Conservation (phyloP, 2,113 vertebrate genomes). For the Xenopus tropicalis region UCB_Xtro_10.0 CM004443.2:124529001-124529500, state of each 20-base stretch:
- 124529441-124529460: slow-evolving; percentile 78
- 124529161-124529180: slow-evolving; percentile 69
- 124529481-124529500: slow-evolving; percentile 78
- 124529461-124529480: slow-evolving; percentile 79
- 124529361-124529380: slow-evolving; percentile 68
- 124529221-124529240: slow-evolving; percentile 60
- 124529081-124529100: no score
- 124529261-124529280: slow-evolving; percentile 69
- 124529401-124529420: slow-evolving; percentile 72
- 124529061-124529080: no score
- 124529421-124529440: slow-evolving; percentile 76
- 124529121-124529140: no score
- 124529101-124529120: no score
- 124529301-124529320: slow-evolving; percentile 80
- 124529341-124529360: slow-evolving; percentile 50
- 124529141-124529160: no score
- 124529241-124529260: slow-evolving; percentile 60
- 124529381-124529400: slow-evolving; percentile 67
- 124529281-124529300: slow-evolving; percentile 64
- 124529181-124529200: slow-evolving; percentile 60
- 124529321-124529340: slow-evolving; percentile 75
- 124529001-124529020: slow-evolving; percentile 71
- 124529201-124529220: slow-evolving; percentile 58
- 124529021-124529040: slow-evolving; percentile 71
- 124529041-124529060: slow-evolving; percentile 68